These are phyloP conservation scores for Caenorhabditis afra DNA, from an alignment of 2,888 invertebrate species.

Conservation along the genomic window DNA sequence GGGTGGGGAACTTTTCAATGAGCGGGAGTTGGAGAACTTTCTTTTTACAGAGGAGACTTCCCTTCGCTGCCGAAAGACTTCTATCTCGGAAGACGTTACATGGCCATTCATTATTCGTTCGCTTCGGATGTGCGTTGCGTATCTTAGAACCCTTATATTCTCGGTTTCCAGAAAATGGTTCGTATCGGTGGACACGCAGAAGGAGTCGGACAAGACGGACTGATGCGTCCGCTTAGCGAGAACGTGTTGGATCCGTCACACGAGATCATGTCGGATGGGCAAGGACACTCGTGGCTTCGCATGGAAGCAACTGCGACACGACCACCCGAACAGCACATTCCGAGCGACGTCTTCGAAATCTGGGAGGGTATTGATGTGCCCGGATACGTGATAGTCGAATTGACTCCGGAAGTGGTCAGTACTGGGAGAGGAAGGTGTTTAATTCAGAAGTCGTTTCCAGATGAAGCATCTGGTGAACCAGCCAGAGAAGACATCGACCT, in stretches of 20 bases:
- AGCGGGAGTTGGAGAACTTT: not conserved
- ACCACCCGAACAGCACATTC: no score
- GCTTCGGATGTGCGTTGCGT: constrained; percentile 15
- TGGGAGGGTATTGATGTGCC: no score
- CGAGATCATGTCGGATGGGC: not conserved
- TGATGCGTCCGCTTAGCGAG: not conserved
- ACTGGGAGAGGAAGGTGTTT: no score
- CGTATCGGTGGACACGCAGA: constrained; percentile 30
- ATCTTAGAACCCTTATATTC: not conserved
- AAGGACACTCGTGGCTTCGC: constrained; percentile 21
- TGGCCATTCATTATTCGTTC: constrained; percentile 12
- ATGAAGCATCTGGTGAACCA: no score
- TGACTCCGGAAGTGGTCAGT: no score
- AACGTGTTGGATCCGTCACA: no score
- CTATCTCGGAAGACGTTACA: constrained; percentile 16
- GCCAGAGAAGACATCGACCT: no score
- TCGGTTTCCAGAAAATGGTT: constrained; percentile 39
- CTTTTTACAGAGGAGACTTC: constrained; percentile 29
- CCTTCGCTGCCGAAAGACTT: constrained; percentile 22
- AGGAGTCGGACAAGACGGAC: not conserved
- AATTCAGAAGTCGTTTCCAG: no score
- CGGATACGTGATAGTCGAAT: no score
- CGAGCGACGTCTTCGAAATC: no score
- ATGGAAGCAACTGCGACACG: not conserved
- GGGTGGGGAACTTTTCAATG: constrained; percentile 16